Evolutionary conservation across 2,888 invertebrate species (phyloP).

Genomic region (Euclidia mi): DNA sequence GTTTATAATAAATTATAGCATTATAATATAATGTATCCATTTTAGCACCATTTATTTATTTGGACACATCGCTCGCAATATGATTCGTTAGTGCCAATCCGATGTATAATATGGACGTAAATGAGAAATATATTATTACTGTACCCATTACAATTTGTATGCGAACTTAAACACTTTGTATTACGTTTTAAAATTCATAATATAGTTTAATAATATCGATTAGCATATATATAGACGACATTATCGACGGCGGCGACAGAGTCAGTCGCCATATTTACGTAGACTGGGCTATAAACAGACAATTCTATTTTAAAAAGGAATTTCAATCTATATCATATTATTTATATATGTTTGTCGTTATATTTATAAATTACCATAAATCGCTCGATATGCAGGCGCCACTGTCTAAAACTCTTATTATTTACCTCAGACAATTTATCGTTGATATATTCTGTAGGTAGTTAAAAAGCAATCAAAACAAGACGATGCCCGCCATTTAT

Average conservation of each 20-base stretch:
- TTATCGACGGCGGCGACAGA: slow-evolving; percentile 17
- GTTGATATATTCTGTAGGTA: slow-evolving; percentile 56
- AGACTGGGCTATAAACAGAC: slow-evolving; percentile 7
- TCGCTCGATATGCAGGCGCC: slow-evolving; percentile 72
- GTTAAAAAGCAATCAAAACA: slow-evolving; percentile 46
- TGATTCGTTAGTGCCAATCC: background rate
- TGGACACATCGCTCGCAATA: background rate
- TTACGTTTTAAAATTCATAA: slow-evolving; percentile 34
- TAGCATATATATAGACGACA: slow-evolving; percentile 35
- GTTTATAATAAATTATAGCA: no score
- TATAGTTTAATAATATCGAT: slow-evolving; percentile 28
- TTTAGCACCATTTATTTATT: no score
- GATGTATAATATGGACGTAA: slow-evolving; percentile 35
- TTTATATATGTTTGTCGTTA: slow-evolving; percentile 26
- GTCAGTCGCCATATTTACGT: slow-evolving; percentile 8
- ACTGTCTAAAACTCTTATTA: slow-evolving; percentile 61
- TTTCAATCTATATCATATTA: slow-evolving; percentile 11
- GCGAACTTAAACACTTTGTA: slow-evolving; percentile 30
- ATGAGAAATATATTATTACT: slow-evolving; percentile 23
- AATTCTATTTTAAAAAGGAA: slow-evolving; percentile 30
- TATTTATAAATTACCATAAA: slow-evolving; percentile 52
- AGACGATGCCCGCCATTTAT: slow-evolving; percentile 29
- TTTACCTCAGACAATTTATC: slow-evolving; percentile 68
- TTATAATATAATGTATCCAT: no score
- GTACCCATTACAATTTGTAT: slow-evolving; percentile 41